Conservation (phyloP, 2,888 invertebrate species). For the Caenorhabditis virilis region DNA sequence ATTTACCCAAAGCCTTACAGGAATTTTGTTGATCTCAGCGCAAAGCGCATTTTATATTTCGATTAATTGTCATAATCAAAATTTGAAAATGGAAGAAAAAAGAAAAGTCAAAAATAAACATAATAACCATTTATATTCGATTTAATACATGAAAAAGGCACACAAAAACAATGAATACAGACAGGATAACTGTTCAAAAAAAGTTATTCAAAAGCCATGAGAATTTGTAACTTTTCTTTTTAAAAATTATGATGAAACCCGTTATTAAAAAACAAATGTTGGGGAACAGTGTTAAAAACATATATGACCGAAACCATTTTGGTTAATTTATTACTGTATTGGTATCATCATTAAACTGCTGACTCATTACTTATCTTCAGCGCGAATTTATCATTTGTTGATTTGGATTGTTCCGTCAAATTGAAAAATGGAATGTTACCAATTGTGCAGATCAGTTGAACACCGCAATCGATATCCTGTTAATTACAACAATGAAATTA, state of each 20-base stretch:
- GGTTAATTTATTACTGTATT: no score
- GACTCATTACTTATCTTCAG: constrained; percentile 52
- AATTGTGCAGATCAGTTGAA: constrained; percentile 86
- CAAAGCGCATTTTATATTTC: no score
- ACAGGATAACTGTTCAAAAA: no score
- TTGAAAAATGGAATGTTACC: constrained; percentile 88
- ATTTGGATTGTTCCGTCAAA: constrained; percentile 80
- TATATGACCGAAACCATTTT: not conserved
- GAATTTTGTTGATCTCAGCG: not conserved
- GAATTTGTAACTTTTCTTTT: not conserved
- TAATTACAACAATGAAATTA: constrained; percentile 5
- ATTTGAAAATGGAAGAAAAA: not conserved
- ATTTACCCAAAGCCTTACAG: not conserved
- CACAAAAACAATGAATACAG: not conserved
- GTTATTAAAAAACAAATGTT: no score
- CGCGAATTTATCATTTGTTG: constrained; percentile 44
- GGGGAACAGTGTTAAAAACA: not conserved
- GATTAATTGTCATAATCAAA: not conserved
- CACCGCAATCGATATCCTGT: constrained; percentile 79
- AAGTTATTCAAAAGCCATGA: no score
- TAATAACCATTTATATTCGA: no score
- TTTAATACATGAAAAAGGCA: not conserved
- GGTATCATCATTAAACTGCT: constrained; percentile 46
- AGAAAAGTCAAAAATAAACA: not conserved
- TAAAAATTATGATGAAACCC: not conserved